These are phyloP conservation scores for Lagopus muta DNA, from an alignment of 2,113 vertebrate genomes.

Conservation along the genomic window DNA sequence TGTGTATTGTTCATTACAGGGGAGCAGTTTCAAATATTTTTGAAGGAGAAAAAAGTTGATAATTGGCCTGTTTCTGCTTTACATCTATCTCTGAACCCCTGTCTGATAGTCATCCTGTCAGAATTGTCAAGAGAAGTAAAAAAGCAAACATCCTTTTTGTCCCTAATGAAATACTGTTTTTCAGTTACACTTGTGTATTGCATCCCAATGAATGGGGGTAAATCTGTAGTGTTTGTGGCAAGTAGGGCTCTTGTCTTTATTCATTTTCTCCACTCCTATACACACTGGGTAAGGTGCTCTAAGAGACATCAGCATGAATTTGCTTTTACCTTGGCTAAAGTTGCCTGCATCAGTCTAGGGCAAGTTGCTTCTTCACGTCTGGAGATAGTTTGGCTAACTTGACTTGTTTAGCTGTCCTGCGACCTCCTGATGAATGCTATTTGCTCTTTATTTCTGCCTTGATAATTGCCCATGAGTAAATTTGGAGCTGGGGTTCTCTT, in stretches of 20 bases:
- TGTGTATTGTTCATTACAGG: neutral
- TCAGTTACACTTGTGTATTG: neutral
- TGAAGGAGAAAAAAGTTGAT: neutral
- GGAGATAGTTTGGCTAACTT: neutral
- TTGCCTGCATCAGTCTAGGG: neutral
- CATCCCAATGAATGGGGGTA: neutral
- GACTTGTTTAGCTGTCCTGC: neutral
- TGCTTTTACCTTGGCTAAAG: neutral
- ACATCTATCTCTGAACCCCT: neutral
- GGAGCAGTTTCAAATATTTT: neutral
- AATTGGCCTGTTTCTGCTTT: slow-evolving; percentile 10
- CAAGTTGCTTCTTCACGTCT: neutral
- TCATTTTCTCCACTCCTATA: neutral
- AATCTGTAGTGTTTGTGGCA: neutral
- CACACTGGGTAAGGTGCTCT: neutral
- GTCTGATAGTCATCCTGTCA: slow-evolving; percentile 35
- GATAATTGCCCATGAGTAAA: neutral
- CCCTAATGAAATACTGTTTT: neutral
- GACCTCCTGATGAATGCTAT: neutral
- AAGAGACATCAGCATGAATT: neutral
- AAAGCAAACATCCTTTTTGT: slow-evolving; percentile 13
- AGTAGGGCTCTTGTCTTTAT: neutral
- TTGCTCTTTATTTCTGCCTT: neutral
- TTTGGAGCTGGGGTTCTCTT: neutral
- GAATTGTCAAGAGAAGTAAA: slow-evolving; percentile 23